Evolutionary conservation across 1,140 invertebrate species (phyloP).

Genomic region (Aphis gossypii): DNA sequence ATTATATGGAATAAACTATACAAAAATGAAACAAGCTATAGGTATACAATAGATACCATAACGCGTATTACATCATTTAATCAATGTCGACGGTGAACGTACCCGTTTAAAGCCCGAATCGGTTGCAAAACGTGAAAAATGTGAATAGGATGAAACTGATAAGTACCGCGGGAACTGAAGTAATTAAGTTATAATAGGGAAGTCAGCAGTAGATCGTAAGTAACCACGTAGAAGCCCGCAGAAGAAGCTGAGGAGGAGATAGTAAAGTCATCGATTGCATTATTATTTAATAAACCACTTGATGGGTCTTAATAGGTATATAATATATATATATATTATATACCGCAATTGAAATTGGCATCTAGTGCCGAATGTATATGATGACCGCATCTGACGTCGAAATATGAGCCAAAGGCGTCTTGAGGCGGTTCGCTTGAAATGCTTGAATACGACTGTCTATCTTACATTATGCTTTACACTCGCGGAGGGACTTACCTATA

Average conservation of each 20-base stretch:
- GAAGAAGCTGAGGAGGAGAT: background rate
- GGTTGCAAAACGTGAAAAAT: background rate
- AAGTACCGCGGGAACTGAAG: background rate
- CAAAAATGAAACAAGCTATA: background rate
- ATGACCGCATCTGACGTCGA: background rate
- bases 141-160: background rate
- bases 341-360: background rate
- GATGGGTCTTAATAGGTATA: background rate
- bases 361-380: background rate
- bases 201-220: background rate
- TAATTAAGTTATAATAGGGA: background rate
- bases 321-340: background rate
- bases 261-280: background rate
- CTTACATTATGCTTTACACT: background rate
- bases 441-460: too few species aligned
- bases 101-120: background rate
- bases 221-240: background rate
- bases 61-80: background rate
- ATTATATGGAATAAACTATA: background rate
- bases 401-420: background rate
- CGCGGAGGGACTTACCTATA: background rate
- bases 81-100: background rate
- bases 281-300: background rate
- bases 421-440: too few species aligned
- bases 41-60: background rate